A percentile compares a stretch with the other conserved stretches of the same genome.
Conservation (phyloP, 2,113 vertebrate species). For the Eulemur rufifrons region DNA sequence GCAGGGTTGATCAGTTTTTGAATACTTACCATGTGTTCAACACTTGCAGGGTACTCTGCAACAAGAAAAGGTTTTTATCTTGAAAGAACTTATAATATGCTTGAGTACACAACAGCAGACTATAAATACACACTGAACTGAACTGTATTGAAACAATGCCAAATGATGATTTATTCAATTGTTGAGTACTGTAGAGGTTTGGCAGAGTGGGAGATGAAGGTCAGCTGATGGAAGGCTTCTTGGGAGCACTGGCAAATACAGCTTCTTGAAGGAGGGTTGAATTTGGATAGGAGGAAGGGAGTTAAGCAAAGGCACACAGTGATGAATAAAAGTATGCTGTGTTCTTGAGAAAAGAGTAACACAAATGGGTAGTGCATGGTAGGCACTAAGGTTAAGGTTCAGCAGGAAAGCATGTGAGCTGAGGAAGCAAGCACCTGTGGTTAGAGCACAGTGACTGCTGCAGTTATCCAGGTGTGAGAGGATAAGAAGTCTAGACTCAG, state of each 20-base stretch:
- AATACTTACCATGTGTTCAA: neutral
- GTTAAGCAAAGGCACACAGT: neutral
- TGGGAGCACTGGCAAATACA: neutral
- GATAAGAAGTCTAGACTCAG: neutral
- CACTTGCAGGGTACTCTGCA: neutral
- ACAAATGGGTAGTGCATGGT: neutral
- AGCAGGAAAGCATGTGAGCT: neutral
- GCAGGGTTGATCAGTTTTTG: slow-evolving; percentile 41
- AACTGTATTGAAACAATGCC: neutral
- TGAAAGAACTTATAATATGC: slow-evolving; percentile 21
- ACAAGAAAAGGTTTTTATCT: neutral
- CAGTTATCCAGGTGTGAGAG: neutral
- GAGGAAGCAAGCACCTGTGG: neutral
- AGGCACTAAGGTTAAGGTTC: neutral
- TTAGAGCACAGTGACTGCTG: neutral
- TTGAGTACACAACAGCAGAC: slow-evolving; percentile 6
- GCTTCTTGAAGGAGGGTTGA: slow-evolving; percentile 29
- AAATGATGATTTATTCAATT: neutral
- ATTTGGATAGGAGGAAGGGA: neutral
- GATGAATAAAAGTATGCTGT: neutral
- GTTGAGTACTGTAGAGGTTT: neutral
- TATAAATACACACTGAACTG: slow-evolving; percentile 4
- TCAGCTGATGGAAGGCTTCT: neutral
- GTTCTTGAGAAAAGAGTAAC: neutral
- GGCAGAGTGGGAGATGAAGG: neutral